Evolutionary conservation across 2,113 vertebrate genomes (phyloP).

Genomic region (Noturus placidus): DNA sequence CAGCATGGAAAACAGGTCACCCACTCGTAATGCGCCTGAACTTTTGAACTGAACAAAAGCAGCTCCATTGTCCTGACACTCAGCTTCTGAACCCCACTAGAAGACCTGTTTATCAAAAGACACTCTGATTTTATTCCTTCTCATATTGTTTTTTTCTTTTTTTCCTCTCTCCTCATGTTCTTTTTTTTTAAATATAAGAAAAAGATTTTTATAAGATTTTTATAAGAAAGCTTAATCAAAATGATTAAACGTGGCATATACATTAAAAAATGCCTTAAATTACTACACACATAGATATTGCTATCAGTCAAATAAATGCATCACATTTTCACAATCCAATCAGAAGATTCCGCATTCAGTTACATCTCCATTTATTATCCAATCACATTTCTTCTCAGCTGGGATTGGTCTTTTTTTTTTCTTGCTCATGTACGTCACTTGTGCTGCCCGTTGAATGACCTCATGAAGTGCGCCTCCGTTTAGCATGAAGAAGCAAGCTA

Average conservation of each 20-base stretch:
- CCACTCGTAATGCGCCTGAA: conserved; percentile 67
- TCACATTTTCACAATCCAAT: neutral
- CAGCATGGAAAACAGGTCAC: conserved; percentile 69
- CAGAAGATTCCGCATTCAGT: neutral
- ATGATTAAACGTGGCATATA: neutral
- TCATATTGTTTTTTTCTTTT: neutral
- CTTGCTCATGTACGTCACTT: conserved; percentile 46
- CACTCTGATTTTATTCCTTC: conserved; percentile 14
- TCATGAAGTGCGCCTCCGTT: conserved; percentile 53
- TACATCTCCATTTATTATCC: neutral
- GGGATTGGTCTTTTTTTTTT: conserved; percentile 30
- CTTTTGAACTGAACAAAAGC: conserved; percentile 69
- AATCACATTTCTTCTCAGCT: conserved; percentile 23
- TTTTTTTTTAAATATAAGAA: no score
- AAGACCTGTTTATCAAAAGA: conserved; percentile 23
- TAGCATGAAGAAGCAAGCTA: conserved; percentile 41
- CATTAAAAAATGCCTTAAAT: neutral
- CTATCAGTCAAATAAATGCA: neutral
- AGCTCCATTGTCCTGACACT: conserved; percentile 45
- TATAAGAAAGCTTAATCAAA: neutral
- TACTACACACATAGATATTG: neutral
- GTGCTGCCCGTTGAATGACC: conserved; percentile 57
- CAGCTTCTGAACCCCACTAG: conserved; percentile 30
- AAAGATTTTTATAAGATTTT: no score
- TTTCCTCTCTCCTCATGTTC: neutral